Evolutionary conservation across 2,113 vertebrate species (phyloP), one percentile per base, ranked within the genome.

Genomic region (Strix aluco): DNA sequence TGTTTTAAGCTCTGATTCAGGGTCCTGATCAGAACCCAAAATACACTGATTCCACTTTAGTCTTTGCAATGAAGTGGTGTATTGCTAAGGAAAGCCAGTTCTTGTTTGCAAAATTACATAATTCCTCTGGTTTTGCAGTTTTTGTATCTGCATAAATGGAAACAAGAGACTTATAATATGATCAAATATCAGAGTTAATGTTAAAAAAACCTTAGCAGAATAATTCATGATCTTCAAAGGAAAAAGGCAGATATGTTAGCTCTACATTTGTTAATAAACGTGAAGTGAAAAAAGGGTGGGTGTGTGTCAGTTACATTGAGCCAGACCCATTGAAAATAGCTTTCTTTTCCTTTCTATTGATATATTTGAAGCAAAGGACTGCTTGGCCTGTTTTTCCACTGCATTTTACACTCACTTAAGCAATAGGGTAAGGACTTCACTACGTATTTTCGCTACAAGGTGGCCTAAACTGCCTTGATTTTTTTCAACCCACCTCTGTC

Each of bases 401-500:
- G 62, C 13, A 5, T 27, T 59, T 85, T 30, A 10, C 11, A 19
- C 20, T 70, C 22, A 11, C 30, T 20, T 25, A 4, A 57, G 5
- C 3, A 51, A 2, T 27, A 44, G 38, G 8, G 2, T 67, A 16
- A 74, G 21, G 18, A 29, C 15, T 49, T 86, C 2, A 6, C 2
- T 51, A 12, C 22, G 3, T 4, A 4, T 89, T 85, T 85, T 25
- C 17, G 12, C 23, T 86, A 10, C 8, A 29, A 22, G 16, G 18
- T 59, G 40, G 2, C 8, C 32, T 36, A 23, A 79, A 55, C 13
- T 59, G 36, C 9, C 11, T 65, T 58, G 21, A 11, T 1, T 9
- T 19, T 90, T 32, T n/a, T 26, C 7, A 86, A 10, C 7, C 3
- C 3, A 6, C 0, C 0, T 20, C 15, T 67, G 6, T 26, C 26